Evolutionary conservation across 2,888 invertebrate genomes (phyloP).

Genomic region (Aspidiotus rigidus): DNA sequence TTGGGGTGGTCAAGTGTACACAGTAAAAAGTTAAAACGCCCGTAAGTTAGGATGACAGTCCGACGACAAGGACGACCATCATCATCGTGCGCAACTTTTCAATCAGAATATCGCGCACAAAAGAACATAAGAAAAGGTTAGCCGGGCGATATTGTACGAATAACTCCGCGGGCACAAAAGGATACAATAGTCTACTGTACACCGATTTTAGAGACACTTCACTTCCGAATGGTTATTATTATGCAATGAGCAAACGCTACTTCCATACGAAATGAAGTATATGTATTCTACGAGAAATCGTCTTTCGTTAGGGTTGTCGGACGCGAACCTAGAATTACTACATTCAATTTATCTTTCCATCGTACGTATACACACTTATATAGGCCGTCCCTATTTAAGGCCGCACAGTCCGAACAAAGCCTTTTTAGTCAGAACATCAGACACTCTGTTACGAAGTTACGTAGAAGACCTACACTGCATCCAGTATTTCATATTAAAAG

Average conservation of each 20-base stretch:
- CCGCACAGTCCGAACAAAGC: no score
- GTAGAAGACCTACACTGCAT: no score
- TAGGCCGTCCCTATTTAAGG: no score
- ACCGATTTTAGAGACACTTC: conserved; percentile 31
- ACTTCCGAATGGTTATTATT: conserved; percentile 32
- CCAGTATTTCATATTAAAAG: no score
- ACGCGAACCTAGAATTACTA: conserved; percentile 28
- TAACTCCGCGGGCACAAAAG: background rate
- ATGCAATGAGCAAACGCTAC: conserved; percentile 32
- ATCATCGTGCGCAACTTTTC: background rate
- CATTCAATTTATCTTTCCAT: conserved; percentile 29
- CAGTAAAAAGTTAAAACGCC: no score
- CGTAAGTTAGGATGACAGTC: no score
- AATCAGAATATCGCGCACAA: background rate
- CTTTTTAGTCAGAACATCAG: no score
- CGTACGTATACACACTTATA: background rate
- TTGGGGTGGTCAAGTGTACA: no score
- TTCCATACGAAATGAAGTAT: conserved; percentile 31
- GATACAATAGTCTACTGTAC: background rate
- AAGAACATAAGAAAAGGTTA: background rate
- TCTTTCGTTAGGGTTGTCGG: conserved; percentile 26
- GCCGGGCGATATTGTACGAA: background rate
- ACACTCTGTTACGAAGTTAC: no score
- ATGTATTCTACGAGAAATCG: background rate
- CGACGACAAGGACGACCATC: no score